Evolutionary conservation across 2,113 vertebrate genomes (phyloP), one percentile per base, ranked within the genome.

Genomic region (Verasper variegatus): DNA sequence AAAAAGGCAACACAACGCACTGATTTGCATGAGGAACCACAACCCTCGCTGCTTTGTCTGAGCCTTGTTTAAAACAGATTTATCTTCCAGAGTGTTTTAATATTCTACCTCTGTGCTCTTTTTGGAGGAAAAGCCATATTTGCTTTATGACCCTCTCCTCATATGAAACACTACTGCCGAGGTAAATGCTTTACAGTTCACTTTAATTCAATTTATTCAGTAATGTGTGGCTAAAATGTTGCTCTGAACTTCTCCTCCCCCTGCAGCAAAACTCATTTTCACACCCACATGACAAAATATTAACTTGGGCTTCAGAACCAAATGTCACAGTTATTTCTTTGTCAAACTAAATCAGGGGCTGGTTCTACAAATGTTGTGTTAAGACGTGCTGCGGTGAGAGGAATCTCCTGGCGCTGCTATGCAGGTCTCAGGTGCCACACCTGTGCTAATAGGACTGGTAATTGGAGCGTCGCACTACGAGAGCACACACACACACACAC

Each of bases 351-450:
- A 80, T 74, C 35, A 14, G 37, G 61, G 75, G 51, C 70, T 27
- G 60, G 18, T 58, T 52, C 58, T 71, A 52, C 45, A 9, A 56
- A 68, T 61, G 76, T 45, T 17, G 62, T 4, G 51, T 64, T 47
- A n/a, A 73, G 62, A 42, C 42, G 69, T 7, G 63, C 27, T 47
- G 60, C 20, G 0, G 61, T 24, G 1, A 9, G 55, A 37, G 57
- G 68, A 37, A 64, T 71, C 68, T 81, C 83, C 73, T 62, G 13
- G 10, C 40, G 66, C 24, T 21, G 70, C 42, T 11, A 3, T 23
- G 26, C 63, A 74, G 83, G 73, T 89, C 88, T 86, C 87, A 90
- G 90, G 87, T 78, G 84, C 66, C 11, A 55, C 84, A 84, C 85
- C 88, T 86, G 65, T 55, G 70, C 74, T 88, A 86, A 80, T 69